Conservation (phyloP, 2,888 invertebrate genomes). For the Papilio gigon region DNA sequence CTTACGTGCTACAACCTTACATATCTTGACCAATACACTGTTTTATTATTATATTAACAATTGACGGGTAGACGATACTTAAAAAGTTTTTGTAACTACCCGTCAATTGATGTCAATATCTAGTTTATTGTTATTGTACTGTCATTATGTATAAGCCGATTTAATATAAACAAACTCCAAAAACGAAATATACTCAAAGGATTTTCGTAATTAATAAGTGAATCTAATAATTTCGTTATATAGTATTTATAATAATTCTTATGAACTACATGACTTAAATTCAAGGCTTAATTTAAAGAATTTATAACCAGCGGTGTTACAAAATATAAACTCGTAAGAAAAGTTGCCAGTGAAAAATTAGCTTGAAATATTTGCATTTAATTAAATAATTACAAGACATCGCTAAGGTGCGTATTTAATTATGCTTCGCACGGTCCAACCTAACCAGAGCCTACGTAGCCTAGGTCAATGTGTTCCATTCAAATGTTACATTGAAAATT, state of each 20-base stretch:
- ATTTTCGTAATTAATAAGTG: no score
- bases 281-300: background rate
- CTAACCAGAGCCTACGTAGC: constrained; percentile 38
- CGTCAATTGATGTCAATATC: no score
- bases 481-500: constrained; percentile 36
- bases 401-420: background rate
- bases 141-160: no score
- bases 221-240: background rate
- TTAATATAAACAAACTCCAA: no score
- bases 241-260: background rate
- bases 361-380: no score
- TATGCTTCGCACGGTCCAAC: constrained; percentile 30
- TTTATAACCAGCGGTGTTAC: background rate
- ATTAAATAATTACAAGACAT: background rate
- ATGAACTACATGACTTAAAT: background rate
- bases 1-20: background rate
- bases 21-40: no score
- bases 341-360: background rate
- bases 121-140: no score
- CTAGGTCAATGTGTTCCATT: constrained; percentile 37
- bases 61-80: no score
- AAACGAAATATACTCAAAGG: no score
- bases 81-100: no score
- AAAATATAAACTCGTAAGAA: no score
- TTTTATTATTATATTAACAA: no score